Base-by-base conservation (phyloP, 2,797 vertebrate genomes). In the Crenichthys baileyi region DNA sequence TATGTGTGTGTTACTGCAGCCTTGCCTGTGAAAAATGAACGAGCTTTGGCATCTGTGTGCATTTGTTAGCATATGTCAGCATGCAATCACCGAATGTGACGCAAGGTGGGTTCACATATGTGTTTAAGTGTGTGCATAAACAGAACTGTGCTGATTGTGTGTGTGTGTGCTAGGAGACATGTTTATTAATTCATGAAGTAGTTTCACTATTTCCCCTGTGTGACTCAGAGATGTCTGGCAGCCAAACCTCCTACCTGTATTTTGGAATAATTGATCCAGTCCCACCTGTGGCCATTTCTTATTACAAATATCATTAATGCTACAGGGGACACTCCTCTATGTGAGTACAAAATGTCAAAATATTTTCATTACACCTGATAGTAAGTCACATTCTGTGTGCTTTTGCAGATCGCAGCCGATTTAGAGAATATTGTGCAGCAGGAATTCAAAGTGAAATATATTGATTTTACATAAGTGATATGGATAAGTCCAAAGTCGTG, bases 241-340 rank as follows among this genome's bases (percentile, higher is more conserved):
- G 93, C 79, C 87, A 88, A 92, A 83, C 81, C 85, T 89, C 90
- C 90, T 83, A 90, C 90, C 90, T 93, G 86, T 89, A 89, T 87
- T 90, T 92, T 75, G 80, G 73, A 88, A 89, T 92, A 91, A 92
- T 92, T 90, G 91, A 94, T 91, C 83, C 73, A 26, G 41, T 56
- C 83, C 50, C 83, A 82, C 88, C 79, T 77, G 76, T 85, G 78
- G 85, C 70, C 72, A 56, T 85, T 91, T 87, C 70, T 61, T 75
- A 78, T 90, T 78, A 81, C 80, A 88, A 91, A 90, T 84, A 80
- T 72, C 73, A 81, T 84, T 78, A 87, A 39, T 46, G 51, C 53
- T 79, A 70, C 46, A 70, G 78, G 79, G 16, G 72, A n/a, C 77
- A 50, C 63, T 41, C 16, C 78, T 83, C 41, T 60, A 61, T 80